Evolutionary conservation across 92 coral and sea anemone species (phyloP).

Genomic region (Epizoanthus illoricatus): DNA sequence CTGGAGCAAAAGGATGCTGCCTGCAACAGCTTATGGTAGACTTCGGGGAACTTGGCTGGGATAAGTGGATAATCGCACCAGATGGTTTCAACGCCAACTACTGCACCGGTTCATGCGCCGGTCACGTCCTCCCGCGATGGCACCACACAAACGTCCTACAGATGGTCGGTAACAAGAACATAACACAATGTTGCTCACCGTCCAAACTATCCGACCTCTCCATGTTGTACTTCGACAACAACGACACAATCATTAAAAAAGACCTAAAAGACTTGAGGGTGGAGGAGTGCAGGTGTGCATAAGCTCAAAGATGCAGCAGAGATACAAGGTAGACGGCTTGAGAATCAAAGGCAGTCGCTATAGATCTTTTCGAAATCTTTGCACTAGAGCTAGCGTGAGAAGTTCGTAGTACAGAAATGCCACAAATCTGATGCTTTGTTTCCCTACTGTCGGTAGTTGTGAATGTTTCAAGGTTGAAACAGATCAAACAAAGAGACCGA

Average conservation of each 20-base stretch:
- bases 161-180: slow-evolving; percentile 10
- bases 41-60: slow-evolving; percentile 68
- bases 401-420: neutral
- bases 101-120: slow-evolving; percentile 66
- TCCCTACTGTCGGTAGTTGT: neutral
- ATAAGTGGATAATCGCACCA: slow-evolving; percentile 66
- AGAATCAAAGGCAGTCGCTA: neutral
- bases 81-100: slow-evolving; percentile 60
- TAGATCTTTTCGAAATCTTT: slow-evolving; percentile 3
- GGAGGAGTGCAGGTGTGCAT: slow-evolving; percentile 60
- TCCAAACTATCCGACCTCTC: slow-evolving; percentile 55
- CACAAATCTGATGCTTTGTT: neutral
- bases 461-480: neutral
- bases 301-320: neutral
- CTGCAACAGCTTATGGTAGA: slow-evolving; percentile 53
- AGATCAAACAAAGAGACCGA: slow-evolving; percentile 2
- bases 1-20: slow-evolving; percentile 52
- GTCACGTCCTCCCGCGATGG: slow-evolving; percentile 29
- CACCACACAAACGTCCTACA: slow-evolving; percentile 56
- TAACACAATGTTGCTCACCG: slow-evolving; percentile 72
- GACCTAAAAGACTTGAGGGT: slow-evolving; percentile 61
- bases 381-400: neutral
- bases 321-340: neutral
- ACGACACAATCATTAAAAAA: slow-evolving; percentile 39
- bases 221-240: slow-evolving; percentile 56